Evolutionary conservation across 2,888 invertebrate species (phyloP), one percentile per base, ranked within the genome.

Genomic region (Stenotaenia linearis): DNA sequence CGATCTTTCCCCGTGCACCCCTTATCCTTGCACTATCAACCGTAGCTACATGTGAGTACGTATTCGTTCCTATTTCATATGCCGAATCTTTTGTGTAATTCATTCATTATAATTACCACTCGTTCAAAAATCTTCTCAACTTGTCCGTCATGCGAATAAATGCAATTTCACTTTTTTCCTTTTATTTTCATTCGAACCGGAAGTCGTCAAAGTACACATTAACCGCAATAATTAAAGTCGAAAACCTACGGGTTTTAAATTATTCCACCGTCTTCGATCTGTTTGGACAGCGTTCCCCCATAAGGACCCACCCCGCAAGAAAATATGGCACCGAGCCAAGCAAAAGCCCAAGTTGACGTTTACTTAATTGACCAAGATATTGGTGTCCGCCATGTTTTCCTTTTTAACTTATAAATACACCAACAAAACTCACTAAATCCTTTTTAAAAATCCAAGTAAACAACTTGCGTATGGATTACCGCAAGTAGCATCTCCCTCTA

Each of bases 1-100:
- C 0, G 50, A 40, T 12, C 28, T 56, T n/a, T 69, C 78, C 12
- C 78, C 80, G 0, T 76, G 77, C 35, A 61, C 50, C 15, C 76
- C 61, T 45, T 80, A 78, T 69, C 37, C 79, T 21, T 80, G 80
- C 56, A 75, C 81, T 30, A 78, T 81, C 78, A 80, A 81, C 76
- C 35, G 81, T 50, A 81, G 80, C 81, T 81, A 81, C 80, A 80
- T 81, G 81, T 81, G 77, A 81, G 81, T 81, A 75, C 75, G 61
- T 61, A 61, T 25, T 61, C 61, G 61, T 61, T 61, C 61, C 61
- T 61, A 18, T 15, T 7, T 18, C 9, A 6, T 32, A 32, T 32
- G n/a, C n/a, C n/a, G n/a, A n/a, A n/a, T n/a, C n/a, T n/a, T n/a
- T n/a, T n/a, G n/a, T n/a, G n/a, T n/a, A n/a, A n/a, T n/a, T n/a